Conservation (phyloP, 1,140 invertebrate species). For the Tribolium castaneum region DNA sequence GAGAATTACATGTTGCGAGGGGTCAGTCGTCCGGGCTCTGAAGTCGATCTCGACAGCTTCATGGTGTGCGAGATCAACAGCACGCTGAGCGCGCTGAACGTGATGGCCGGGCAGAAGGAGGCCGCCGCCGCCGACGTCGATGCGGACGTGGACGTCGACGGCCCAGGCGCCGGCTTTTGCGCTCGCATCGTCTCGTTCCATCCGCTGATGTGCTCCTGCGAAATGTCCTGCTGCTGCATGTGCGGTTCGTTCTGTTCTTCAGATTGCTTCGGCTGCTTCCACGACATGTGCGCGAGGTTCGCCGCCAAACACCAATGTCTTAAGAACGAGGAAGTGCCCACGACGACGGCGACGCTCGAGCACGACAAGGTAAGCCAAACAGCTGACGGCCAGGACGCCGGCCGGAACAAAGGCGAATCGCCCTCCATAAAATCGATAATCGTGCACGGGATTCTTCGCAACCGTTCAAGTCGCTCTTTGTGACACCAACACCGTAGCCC, state of each 20-base stretch:
- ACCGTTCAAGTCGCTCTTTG: conserved; percentile 24
- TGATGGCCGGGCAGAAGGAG: background rate
- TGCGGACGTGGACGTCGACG: conserved; percentile 25
- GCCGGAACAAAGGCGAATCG: conserved; percentile 40
- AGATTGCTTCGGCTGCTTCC: conserved; percentile 77
- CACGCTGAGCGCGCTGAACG: conserved; percentile 49
- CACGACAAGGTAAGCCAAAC: conserved; percentile 56
- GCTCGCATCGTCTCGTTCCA: conserved; percentile 68
- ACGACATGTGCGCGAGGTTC: conserved; percentile 71
- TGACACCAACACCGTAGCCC: background rate
- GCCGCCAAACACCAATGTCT: conserved; percentile 69
- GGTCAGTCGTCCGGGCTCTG: conserved; percentile 57
- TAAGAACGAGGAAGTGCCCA: conserved; percentile 67
- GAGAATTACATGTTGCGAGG: conserved; percentile 74
- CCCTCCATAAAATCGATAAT: conserved; percentile 40
- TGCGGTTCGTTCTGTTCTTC: conserved; percentile 71
- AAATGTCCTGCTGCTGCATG: conserved; percentile 69
- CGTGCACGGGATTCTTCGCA: conserved; percentile 19
- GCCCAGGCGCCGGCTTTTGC: conserved; percentile 60
- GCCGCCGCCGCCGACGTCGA: conserved; percentile 35
- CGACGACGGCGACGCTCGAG: conserved; percentile 67
- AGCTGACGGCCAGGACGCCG: conserved; percentile 22
- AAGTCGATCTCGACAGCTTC: conserved; percentile 61
- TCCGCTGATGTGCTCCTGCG: conserved; percentile 68
- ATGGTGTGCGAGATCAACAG: conserved; percentile 59